Conservation (phyloP, 2,113 vertebrate genomes). For the Pionites leucogaster region DNA sequence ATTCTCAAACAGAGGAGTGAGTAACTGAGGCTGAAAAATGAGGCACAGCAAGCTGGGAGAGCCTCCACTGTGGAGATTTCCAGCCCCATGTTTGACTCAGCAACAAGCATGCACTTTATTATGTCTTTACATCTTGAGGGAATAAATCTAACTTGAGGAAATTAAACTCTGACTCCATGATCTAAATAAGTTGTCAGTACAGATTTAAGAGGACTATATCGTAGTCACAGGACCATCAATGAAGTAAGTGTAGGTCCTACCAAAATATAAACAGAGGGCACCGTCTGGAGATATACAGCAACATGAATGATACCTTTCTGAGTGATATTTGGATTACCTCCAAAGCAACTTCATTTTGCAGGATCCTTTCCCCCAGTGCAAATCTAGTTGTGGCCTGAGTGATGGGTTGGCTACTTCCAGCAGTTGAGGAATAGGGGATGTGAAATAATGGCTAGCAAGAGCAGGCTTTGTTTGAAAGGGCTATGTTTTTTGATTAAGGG, state of each 20-base stretch:
- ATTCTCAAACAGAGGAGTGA: neutral
- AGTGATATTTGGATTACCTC: constrained; percentile 3
- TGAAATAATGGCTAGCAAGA: neutral
- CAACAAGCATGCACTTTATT: neutral
- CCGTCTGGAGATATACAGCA: neutral
- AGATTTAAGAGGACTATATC: constrained; percentile 32
- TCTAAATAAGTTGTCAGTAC: constrained; percentile 47
- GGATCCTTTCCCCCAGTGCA: neutral
- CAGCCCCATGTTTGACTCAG: neutral
- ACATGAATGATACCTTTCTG: neutral
- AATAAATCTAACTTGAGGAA: constrained; percentile 45
- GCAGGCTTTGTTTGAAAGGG: neutral
- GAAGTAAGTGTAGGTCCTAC: constrained; percentile 5
- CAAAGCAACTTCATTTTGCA: neutral
- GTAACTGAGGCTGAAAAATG: neutral
- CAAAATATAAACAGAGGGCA: constrained; percentile 19
- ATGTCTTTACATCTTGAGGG: constrained; percentile 16
- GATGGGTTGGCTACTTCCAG: neutral
- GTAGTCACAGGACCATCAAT: neutral
- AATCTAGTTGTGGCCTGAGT: neutral
- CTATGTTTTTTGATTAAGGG: neutral
- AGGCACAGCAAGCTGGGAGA: neutral
- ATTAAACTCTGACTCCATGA: constrained; percentile 34
- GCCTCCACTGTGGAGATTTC: neutral
- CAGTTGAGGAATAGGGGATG: neutral